These are phyloP conservation scores for Lepilemur ruficaudatus DNA, from an alignment of 2,797 vertebrate genomes.

Conservation along the genomic window DNA sequence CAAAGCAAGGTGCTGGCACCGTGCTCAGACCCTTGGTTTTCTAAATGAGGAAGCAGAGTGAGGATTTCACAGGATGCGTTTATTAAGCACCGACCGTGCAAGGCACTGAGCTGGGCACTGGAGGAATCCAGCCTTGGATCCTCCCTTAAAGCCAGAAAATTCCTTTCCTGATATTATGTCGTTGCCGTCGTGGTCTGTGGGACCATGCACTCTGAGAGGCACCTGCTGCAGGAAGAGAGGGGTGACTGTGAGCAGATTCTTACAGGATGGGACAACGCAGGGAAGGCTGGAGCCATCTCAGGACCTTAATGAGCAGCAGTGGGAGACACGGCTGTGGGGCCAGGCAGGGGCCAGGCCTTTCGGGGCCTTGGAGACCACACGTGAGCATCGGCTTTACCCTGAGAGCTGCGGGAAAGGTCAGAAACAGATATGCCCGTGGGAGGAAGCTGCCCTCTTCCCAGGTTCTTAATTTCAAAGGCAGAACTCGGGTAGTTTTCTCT, in stretches of 20 bases:
- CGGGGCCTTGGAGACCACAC: background rate
- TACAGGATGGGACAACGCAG: background rate
- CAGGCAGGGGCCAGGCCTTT: background rate
- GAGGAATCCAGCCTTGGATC: background rate
- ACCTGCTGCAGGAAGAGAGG: background rate
- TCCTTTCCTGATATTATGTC: background rate
- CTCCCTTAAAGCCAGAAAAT: background rate
- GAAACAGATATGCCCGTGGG: fast-evolving
- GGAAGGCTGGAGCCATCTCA: background rate
- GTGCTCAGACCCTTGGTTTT: background rate
- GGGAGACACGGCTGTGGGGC: background rate
- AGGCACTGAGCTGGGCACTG: background rate
- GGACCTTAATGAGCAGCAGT: background rate
- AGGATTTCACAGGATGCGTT: background rate
- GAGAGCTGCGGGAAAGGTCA: background rate
- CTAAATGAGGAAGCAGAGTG: background rate
- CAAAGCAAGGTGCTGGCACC: background rate
- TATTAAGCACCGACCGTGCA: background rate
- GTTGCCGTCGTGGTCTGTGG: background rate
- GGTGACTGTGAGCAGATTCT: background rate
- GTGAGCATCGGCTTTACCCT: background rate
- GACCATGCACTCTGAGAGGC: fast-evolving
- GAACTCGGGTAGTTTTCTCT: background rate
- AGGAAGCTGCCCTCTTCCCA: background rate
- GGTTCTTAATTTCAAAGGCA: background rate